Conservation (phyloP, 2,797 vertebrate species). For the Carapus acus region DNA sequence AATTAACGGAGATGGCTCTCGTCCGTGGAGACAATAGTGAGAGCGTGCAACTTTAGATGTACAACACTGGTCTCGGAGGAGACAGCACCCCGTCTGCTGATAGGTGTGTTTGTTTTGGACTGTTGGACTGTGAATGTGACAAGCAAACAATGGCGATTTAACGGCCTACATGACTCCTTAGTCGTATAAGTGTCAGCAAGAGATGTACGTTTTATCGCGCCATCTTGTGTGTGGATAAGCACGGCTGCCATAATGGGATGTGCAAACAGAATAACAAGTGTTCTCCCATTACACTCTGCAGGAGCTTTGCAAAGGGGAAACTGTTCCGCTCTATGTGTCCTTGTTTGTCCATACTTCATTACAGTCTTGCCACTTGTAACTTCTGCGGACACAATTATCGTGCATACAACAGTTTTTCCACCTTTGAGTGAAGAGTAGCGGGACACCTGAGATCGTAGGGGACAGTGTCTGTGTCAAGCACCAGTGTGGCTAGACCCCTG, state of each 20-base stretch:
- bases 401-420: constrained; percentile 11
- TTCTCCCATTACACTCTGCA: constrained; percentile 19
- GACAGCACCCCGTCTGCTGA: not conserved
- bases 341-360: constrained; percentile 26
- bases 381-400: constrained; percentile 25
- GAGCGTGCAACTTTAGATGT: not conserved
- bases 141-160: constrained; percentile 3
- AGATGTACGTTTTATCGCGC: no score
- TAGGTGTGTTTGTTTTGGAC: not conserved
- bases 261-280: no score
- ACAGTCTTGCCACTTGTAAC: constrained; percentile 30
- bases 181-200: constrained; percentile 20
- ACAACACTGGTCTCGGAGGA: not conserved
- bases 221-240: constrained; percentile 2
- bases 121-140: not conserved
- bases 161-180: not conserved
- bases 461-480: constrained; percentile 40
- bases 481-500: constrained; percentile 28
- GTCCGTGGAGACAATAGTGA: constrained; percentile 18
- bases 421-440: constrained; percentile 24
- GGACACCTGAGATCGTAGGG: constrained; percentile 13
- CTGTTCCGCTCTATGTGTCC: constrained; percentile 24
- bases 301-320: constrained; percentile 26
- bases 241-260: not conserved
- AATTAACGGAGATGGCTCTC: constrained; percentile 40